These are phyloP conservation scores for Drosophila neotestacea DNA, from an alignment of 2,888 invertebrate species.

Conservation along the genomic window DNA sequence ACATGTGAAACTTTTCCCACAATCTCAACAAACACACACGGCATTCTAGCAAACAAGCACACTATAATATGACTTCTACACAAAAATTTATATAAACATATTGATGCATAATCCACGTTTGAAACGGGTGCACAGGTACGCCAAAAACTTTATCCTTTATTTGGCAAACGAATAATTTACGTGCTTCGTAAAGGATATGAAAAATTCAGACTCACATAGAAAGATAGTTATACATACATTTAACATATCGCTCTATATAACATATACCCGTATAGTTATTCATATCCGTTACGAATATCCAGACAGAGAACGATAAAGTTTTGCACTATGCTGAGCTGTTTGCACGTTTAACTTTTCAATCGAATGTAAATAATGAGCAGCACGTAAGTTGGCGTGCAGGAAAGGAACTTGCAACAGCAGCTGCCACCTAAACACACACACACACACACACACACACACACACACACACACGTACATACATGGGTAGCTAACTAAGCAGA, in stretches of 20 bases:
- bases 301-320: conserved; percentile 59
- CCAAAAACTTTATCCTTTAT: conserved; percentile 75
- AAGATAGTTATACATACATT: conserved; percentile 23
- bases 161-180: conserved; percentile 63
- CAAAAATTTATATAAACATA: conserved; percentile 33
- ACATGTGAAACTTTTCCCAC: conserved; percentile 66
- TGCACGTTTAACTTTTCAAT: conserved; percentile 80
- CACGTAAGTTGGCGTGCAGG: conserved; percentile 55
- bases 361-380: conserved; percentile 80
- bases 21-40: conserved; percentile 13
- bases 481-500: conserved; percentile 12
- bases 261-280: conserved; percentile 18
- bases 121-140: conserved; percentile 52
- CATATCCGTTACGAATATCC: conserved; percentile 29
- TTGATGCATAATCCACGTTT: conserved; percentile 73
- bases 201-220: conserved; percentile 16
- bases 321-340: conserved; percentile 58
- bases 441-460: conserved; percentile 5
- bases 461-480: conserved; percentile 10
- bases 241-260: background rate
- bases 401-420: conserved; percentile 16
- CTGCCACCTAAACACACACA: conserved; percentile 11
- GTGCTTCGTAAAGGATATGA: conserved; percentile 53
- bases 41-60: conserved; percentile 3
- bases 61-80: background rate